Evolutionary conservation across 2,113 vertebrate species (phyloP).

Genomic region (Epinephelus lanceolatus): DNA sequence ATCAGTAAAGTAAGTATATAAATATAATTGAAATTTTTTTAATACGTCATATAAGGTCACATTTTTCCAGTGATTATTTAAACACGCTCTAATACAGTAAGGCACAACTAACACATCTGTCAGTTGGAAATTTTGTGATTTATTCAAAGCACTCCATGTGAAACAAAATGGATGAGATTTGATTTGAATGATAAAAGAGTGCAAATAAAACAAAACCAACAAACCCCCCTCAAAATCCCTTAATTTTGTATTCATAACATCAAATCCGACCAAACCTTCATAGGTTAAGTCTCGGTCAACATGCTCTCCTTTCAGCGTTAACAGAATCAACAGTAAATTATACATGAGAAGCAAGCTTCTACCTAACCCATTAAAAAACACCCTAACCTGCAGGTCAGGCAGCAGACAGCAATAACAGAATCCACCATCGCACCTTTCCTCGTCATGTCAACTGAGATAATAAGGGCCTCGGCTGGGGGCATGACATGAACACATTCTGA

Average conservation of each 20-base stretch:
- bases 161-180: slow-evolving; percentile 10
- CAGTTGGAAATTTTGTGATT: background rate
- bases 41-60: background rate
- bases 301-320: slow-evolving; percentile 68
- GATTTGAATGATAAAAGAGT: slow-evolving; percentile 52
- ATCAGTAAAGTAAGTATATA: too few relatives aligned
- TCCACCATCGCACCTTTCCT: slow-evolving; percentile 78
- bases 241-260: slow-evolving; percentile 73
- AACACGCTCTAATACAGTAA: background rate
- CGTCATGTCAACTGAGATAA: slow-evolving; percentile 78
- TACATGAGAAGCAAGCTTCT: slow-evolving; percentile 76
- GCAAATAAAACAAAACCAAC: slow-evolving; percentile 55
- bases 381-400: slow-evolving; percentile 80
- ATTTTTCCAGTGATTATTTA: background rate
- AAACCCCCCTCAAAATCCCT: slow-evolving; percentile 26
- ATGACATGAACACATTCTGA: slow-evolving; percentile 78
- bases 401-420: slow-evolving; percentile 76
- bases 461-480: slow-evolving; percentile 75
- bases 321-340: slow-evolving; percentile 78
- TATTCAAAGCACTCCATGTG: slow-evolving; percentile 6
- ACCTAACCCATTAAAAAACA: slow-evolving; percentile 72
- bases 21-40: background rate
- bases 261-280: slow-evolving; percentile 55
- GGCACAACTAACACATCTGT: background rate
- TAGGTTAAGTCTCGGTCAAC: slow-evolving; percentile 73